phyloP scores from a whole-genome alignment of 2,113 vertebrate species.

The Callospermophilus lateralis region DNA sequence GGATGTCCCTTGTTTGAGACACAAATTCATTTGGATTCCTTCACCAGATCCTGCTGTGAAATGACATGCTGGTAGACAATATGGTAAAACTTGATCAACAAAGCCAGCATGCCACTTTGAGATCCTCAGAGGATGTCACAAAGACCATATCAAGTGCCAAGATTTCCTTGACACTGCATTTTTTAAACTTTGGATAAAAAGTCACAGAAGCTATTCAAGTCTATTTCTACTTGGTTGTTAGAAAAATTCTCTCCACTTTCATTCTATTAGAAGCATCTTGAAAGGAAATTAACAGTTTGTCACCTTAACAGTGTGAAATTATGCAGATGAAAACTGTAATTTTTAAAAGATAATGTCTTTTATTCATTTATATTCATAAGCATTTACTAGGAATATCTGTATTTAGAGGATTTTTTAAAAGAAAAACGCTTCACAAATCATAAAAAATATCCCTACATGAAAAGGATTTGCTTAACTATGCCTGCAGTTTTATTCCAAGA shows the following conservation, averaged over 20 bases:
- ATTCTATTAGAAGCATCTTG: slow-evolving; percentile 81
- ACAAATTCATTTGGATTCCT: not conserved
- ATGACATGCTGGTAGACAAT: slow-evolving; percentile 68
- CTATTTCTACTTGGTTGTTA: slow-evolving; percentile 73
- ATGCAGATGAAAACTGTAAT: slow-evolving; percentile 82
- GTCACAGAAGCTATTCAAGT: slow-evolving; percentile 75
- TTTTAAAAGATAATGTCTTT: slow-evolving; percentile 82
- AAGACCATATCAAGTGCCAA: slow-evolving; percentile 72
- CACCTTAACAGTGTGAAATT: slow-evolving; percentile 81
- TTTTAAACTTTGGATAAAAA: slow-evolving; percentile 83
- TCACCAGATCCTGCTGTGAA: slow-evolving; percentile 28
- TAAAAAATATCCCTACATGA: slow-evolving; percentile 50
- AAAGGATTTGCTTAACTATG: slow-evolving; percentile 60
- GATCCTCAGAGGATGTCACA: slow-evolving; percentile 40
- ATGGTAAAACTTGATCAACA: slow-evolving; percentile 71
- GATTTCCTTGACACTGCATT: slow-evolving; percentile 78
- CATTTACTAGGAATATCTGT: slow-evolving; percentile 80
- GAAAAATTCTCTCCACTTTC: slow-evolving; percentile 67
- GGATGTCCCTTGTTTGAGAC: not conserved
- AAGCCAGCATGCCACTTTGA: slow-evolving; percentile 45
- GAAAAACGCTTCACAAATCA: slow-evolving; percentile 74
- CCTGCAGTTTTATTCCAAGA: slow-evolving; percentile 49
- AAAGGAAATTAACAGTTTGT: slow-evolving; percentile 84
- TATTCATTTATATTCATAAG: slow-evolving; percentile 82
- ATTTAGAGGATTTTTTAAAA: slow-evolving; percentile 61